phyloP scores from a whole-genome alignment of 30 jellyfish, hydroid and myxozoan species.

The Hydractinia symbiolongicarpus region DNA sequence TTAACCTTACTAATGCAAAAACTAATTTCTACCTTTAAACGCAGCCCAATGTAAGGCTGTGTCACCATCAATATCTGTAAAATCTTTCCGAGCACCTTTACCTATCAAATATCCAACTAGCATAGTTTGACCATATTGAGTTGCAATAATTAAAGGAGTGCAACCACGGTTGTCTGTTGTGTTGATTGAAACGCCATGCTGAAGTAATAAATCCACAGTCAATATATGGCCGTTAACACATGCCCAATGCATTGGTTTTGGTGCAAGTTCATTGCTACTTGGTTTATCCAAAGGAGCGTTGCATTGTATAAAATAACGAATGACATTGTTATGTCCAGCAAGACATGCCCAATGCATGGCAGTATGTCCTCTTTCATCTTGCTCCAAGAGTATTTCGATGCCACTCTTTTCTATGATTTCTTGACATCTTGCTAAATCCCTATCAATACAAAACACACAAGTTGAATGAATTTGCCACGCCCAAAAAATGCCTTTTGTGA shows the following conservation, averaged over 20 bases:
- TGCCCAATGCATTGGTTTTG: slow-evolving; percentile 98
- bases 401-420: slow-evolving; percentile 54
- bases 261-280: slow-evolving; percentile 78
- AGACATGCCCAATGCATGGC: slow-evolving; percentile 98
- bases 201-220: slow-evolving; percentile 77
- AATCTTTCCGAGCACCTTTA: slow-evolving; percentile 89
- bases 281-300: slow-evolving; percentile 85
- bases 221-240: slow-evolving; percentile 91
- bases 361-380: slow-evolving; percentile 90
- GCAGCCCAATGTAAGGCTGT: slow-evolving; percentile 97
- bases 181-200: slow-evolving; percentile 86
- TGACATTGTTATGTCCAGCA: slow-evolving; percentile 88
- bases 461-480: too few species aligned
- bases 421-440: slow-evolving; percentile 77
- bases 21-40: slow-evolving; percentile 60
- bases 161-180: slow-evolving; percentile 71
- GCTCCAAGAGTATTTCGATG: slow-evolving; percentile 44
- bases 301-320: slow-evolving; percentile 56
- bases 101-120: slow-evolving; percentile 86
- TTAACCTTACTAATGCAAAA: neutral
- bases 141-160: slow-evolving; percentile 87
- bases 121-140: slow-evolving; percentile 85
- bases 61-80: slow-evolving; percentile 91
- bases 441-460: neutral
- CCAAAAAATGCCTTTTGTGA: too few species aligned